These are phyloP conservation scores for Philotrypesis tridentata DNA, from an alignment of 1,140 invertebrate genomes.

Conservation along the genomic window DNA sequence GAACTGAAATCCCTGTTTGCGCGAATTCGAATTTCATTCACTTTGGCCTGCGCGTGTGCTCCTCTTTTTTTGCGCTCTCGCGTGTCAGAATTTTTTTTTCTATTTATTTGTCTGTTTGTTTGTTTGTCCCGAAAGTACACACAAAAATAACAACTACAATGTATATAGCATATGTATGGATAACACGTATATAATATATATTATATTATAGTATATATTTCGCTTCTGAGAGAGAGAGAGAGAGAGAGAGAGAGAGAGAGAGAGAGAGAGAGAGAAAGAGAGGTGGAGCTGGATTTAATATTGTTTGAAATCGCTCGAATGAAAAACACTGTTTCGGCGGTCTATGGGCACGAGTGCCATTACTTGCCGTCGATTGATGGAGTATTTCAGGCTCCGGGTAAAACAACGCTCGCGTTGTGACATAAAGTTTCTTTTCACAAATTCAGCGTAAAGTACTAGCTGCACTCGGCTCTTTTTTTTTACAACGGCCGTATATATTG, in stretches of 20 bases:
- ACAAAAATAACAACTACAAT: not conserved
- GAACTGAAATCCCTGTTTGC: not conserved
- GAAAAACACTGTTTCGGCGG: not conserved
- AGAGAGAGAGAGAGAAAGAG: too few species aligned
- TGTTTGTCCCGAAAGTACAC: too few species aligned
- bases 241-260: too few species aligned
- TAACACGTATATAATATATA: too few species aligned
- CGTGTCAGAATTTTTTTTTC: not conserved
- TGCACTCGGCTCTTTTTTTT: not conserved
- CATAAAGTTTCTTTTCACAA: too few species aligned
- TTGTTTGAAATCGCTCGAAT: too few species aligned
- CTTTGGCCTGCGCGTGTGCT: not conserved
- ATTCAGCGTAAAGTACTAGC: not conserved
- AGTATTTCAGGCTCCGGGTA: not conserved
- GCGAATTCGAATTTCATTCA: constrained; percentile 8
- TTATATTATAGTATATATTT: too few species aligned
- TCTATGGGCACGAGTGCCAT: not conserved
- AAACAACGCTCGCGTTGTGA: not conserved
- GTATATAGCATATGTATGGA: too few species aligned
- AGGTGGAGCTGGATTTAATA: too few species aligned
- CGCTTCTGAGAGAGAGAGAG: too few species aligned
- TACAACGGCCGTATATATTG: not conserved
- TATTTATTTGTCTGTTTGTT: too few species aligned
- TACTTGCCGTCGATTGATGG: not conserved
- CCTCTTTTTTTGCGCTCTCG: not conserved